These are phyloP conservation scores for Cybosia mesomella DNA, from an alignment of 2,888 invertebrate species.

Conservation along the genomic window DNA sequence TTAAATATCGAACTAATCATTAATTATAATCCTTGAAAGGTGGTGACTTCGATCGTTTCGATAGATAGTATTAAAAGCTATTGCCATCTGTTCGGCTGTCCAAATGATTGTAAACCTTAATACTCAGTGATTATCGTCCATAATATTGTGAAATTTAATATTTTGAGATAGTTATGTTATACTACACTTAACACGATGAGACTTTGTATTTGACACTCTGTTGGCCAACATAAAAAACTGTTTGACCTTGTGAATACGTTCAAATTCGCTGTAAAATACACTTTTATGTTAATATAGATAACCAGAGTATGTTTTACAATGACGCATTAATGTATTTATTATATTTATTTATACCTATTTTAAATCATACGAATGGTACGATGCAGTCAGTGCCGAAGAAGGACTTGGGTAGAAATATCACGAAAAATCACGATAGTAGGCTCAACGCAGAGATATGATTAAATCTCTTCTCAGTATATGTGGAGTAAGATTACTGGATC, in stretches of 20 bases:
- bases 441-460: too few species aligned
- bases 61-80: slow-evolving; percentile 51
- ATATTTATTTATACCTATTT: too few species aligned
- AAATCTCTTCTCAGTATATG: too few species aligned
- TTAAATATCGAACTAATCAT: slow-evolving; percentile 51
- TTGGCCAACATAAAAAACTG: slow-evolving; percentile 18
- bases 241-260: background rate
- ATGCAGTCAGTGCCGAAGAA: too few species aligned
- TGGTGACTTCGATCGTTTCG: slow-evolving; percentile 54
- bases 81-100: slow-evolving; percentile 43
- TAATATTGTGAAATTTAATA: slow-evolving; percentile 16
- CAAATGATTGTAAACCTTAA: slow-evolving; percentile 37
- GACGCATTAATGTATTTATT: too few species aligned
- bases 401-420: too few species aligned
- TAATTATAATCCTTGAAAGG: slow-evolving; percentile 55
- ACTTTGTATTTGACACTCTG: slow-evolving; percentile 44
- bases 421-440: too few species aligned
- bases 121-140: slow-evolving; percentile 17
- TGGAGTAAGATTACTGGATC: too few species aligned
- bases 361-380: too few species aligned
- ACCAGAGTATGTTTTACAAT: background rate
- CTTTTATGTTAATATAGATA: background rate
- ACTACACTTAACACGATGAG: background rate
- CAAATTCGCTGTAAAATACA: background rate
- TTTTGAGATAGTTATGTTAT: slow-evolving; percentile 20